A percentile compares a stretch with the other conserved stretches of the same genome.
These are phyloP conservation scores for Patella depressa DNA, from an alignment of 2,888 invertebrate species.

Conservation along the genomic window DNA sequence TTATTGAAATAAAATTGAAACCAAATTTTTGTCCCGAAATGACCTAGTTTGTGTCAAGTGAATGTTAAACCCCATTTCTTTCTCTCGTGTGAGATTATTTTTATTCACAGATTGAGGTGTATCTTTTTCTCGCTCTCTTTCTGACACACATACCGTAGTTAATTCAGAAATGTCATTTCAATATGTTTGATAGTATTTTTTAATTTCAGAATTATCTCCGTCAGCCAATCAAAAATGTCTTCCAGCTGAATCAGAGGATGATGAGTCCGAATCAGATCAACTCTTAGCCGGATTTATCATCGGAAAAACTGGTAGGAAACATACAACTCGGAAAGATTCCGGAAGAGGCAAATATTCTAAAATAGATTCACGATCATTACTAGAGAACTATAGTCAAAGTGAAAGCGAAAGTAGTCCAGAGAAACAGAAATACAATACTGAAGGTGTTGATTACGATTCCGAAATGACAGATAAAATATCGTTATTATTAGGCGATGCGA, in stretches of 20 bases:
- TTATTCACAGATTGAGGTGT: too few relatives aligned
- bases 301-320: neutral
- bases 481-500: constrained; percentile 44
- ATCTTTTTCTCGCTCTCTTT: too few relatives aligned
- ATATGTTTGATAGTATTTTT: too few relatives aligned
- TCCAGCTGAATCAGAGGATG: neutral
- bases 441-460: constrained; percentile 27
- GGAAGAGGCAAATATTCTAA: neutral
- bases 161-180: too few relatives aligned
- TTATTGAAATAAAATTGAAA: too few relatives aligned
- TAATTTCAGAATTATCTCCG: too few relatives aligned
- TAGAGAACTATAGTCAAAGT: neutral
- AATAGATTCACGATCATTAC: neutral
- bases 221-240: neutral
- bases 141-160: too few relatives aligned
- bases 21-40: too few relatives aligned
- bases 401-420: constrained; percentile 4
- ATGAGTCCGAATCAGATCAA: neutral
- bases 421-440: neutral
- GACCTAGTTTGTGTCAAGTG: too few relatives aligned
- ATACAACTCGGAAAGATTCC: neutral
- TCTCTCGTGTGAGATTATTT: too few relatives aligned
- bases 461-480: constrained; percentile 38
- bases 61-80: too few relatives aligned
- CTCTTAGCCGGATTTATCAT: constrained; percentile 6